phyloP scores from a whole-genome alignment of 2,888 invertebrate species.

The Hedychridium roseum region DNA sequence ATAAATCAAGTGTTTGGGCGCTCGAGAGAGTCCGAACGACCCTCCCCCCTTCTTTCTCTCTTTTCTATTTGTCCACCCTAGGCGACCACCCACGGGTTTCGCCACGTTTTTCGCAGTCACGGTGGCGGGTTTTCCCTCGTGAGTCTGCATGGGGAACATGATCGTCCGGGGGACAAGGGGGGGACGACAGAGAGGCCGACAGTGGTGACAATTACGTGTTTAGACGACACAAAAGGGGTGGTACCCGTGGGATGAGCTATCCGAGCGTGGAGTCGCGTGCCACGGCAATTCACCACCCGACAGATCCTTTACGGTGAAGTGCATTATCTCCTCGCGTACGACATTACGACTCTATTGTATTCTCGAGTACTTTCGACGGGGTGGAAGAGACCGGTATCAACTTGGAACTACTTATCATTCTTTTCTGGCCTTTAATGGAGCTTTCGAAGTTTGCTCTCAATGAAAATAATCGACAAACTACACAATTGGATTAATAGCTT shows the following conservation, averaged over 20 bases:
- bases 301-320: slow-evolving; percentile 34
- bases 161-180: slow-evolving; percentile 21
- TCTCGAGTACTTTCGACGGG: slow-evolving; percentile 11
- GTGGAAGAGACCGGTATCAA: background rate
- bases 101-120: slow-evolving; percentile 25
- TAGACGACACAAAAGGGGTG: slow-evolving; percentile 51
- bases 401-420: too few species aligned
- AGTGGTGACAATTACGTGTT: slow-evolving; percentile 58
- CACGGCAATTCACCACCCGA: slow-evolving; percentile 44
- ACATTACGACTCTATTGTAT: slow-evolving; percentile 35
- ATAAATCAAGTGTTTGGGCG: slow-evolving; percentile 52
- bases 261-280: slow-evolving; percentile 49
- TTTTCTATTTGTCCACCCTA: background rate
- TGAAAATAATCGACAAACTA: too few species aligned
- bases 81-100: slow-evolving; percentile 37
- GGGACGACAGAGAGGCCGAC: slow-evolving; percentile 22
- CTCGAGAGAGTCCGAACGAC: slow-evolving; percentile 5
- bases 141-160: slow-evolving; percentile 10
- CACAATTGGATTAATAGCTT: too few species aligned
- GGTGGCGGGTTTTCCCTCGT: slow-evolving; percentile 20
- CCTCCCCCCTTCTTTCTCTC: slow-evolving; percentile 1
- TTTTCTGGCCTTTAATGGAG: too few species aligned
- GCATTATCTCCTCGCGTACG: slow-evolving; percentile 31
- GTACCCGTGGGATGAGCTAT: slow-evolving; percentile 52
- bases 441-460: too few species aligned